Evolutionary conservation across 2,797 vertebrate genomes (phyloP).

Genomic region (Eulemur mongoz): DNA sequence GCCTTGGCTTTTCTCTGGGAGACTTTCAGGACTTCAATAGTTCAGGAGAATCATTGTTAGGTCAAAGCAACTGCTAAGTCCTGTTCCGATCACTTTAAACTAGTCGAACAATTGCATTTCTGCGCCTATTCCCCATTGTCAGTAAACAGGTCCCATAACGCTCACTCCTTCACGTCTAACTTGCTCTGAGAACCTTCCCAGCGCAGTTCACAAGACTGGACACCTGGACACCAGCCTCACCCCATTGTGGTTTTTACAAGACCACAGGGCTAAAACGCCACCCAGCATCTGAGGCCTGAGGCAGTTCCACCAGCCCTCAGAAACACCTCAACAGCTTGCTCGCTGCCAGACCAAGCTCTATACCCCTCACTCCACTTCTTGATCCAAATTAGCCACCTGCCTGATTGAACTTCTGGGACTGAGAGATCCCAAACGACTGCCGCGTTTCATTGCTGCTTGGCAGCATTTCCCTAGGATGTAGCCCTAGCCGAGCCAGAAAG

Average conservation of each 20-base stretch:
- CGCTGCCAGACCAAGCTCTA: background rate
- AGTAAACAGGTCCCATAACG: background rate
- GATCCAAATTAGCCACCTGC: background rate
- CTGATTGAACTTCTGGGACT: background rate
- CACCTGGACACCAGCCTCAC: background rate
- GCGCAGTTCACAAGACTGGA: rapidly evolving
- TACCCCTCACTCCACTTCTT: background rate
- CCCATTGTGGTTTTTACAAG: background rate
- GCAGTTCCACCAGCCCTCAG: background rate
- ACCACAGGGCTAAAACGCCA: background rate
- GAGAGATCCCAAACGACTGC: background rate
- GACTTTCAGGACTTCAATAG: background rate
- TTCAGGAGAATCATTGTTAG: background rate
- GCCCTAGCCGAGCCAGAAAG: background rate
- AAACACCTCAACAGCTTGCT: background rate
- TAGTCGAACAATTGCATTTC: background rate
- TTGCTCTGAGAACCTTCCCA: background rate
- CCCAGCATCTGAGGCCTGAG: background rate
- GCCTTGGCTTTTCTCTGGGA: background rate
- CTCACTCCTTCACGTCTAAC: background rate
- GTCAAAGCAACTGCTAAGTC: background rate
- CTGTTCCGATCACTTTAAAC: background rate
- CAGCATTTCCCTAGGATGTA: background rate
- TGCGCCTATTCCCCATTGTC: background rate
- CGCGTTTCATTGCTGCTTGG: background rate